Conservation (phyloP, 2,797 vertebrate species). For the Brachyalestes nurse region DNA sequence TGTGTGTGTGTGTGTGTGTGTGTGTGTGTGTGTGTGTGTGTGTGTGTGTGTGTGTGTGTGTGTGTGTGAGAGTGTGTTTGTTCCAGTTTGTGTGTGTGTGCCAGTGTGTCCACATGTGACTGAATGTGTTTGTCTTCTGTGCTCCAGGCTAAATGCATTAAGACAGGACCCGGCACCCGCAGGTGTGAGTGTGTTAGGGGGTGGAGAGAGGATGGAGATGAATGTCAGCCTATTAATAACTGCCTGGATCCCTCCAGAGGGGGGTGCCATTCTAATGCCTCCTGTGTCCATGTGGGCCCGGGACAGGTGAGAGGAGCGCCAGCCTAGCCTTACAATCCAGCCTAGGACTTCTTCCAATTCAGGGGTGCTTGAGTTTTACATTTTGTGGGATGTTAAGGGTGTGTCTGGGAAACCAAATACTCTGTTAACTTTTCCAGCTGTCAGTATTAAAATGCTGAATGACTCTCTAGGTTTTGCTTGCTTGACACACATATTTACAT, state of each 20-base stretch:
- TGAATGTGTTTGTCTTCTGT: not conserved
- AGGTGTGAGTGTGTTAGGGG: slow-evolving; percentile 85
- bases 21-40: not conserved
- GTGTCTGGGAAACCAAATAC: not conserved
- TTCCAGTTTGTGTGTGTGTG: not conserved
- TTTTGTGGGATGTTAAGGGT: not conserved
- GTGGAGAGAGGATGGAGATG: slow-evolving; percentile 85
- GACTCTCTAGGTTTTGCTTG: too few relatives aligned
- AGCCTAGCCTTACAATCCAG: not conserved
- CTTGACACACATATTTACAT: too few relatives aligned
- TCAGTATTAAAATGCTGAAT: too few relatives aligned
- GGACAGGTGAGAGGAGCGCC: slow-evolving; percentile 82
- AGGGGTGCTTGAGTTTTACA: too few relatives aligned
- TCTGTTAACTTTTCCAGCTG: too few relatives aligned
- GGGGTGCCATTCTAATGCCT: slow-evolving; percentile 85
- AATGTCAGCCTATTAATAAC: slow-evolving; percentile 88
- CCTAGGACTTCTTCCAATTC: not conserved
- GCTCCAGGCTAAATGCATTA: slow-evolving; percentile 87
- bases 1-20: slow-evolving; percentile 32
- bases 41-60: slow-evolving; percentile 24
- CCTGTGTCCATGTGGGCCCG: slow-evolving; percentile 87
- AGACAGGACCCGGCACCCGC: slow-evolving; percentile 68
- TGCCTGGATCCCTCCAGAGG: slow-evolving; percentile 76
- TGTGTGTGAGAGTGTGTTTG: not conserved
- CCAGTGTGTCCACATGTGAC: not conserved